Evolutionary conservation across 2,113 vertebrate genomes (phyloP), one percentile per base, ranked within the genome.

Genomic region (Albula glossodonta): DNA sequence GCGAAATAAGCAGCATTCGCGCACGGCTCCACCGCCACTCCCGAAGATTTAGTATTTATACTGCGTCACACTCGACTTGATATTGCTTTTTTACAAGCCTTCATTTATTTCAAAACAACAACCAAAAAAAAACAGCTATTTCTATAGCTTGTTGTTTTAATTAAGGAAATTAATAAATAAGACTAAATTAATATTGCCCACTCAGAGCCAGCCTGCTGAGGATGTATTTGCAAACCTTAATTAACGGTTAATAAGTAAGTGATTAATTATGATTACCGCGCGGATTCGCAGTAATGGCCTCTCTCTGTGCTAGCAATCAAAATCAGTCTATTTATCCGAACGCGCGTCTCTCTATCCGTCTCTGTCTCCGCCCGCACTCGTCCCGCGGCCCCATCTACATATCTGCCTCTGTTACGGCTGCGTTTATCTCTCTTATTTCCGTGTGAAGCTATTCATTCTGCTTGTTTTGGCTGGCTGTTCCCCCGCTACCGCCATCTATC

Each of bases 161-260:
- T 96, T 94, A 94, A 91, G 92, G 89, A 94, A 96, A 96, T 96
- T 95, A 95, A 96, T 95, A 96, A 94, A 93, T 95, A 94, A 94
- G 91, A 95, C 94, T 95, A 93, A 95, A 96, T 95, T 93, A 96
- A 94, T 91, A 91, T 91, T 90, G 93, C 91, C 93, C 89, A 90
- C 87, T 91, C 86, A 90, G 88, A 84, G 66, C 90, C 87, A 79
- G 92, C 85, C 88, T 90, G 92, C 89, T 88, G 84, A 93, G 94
- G 95, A 95, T 95, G 93, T 94, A 93, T 95, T 93, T 94, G 92
- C 82, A 87, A 89, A 93, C 93, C 88, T 90, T 95, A 96, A 96
- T 96, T 95, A 96, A 95, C 94, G 91, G 90, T 93, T 95, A 95
- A 96, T 96, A 96, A 96, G 94, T 95, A 93, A 96, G 95, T 95